A percentile compares a stretch with the other conserved stretches of the same genome.
These are phyloP conservation scores for Oreochromis aureus DNA, from an alignment of 2,113 vertebrate genomes.

Conservation along the genomic window DNA sequence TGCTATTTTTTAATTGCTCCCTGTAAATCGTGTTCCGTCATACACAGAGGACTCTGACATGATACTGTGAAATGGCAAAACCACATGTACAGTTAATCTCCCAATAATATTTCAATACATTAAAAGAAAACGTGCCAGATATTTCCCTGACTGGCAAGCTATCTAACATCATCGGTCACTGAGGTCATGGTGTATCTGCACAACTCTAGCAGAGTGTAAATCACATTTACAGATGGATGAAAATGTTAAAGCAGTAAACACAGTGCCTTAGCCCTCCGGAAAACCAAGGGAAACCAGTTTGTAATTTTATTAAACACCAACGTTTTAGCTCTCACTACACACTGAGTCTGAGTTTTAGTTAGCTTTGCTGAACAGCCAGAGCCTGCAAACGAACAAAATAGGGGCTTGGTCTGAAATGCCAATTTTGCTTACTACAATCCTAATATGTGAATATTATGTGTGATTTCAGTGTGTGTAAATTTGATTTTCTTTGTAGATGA, in stretches of 20 bases:
- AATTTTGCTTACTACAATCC: background rate
- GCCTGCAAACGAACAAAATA: background rate
- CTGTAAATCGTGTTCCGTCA: background rate
- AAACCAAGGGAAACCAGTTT: background rate
- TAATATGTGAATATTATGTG: background rate
- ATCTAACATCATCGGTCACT: background rate
- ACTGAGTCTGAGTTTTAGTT: background rate
- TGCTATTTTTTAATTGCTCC: background rate
- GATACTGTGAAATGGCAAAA: background rate
- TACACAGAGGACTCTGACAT: background rate
- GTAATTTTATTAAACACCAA: background rate
- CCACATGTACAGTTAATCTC: background rate
- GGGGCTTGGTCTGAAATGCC: background rate
- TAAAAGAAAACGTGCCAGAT: background rate
- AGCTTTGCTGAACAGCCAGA: background rate
- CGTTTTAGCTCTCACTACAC: background rate
- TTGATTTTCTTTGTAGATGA: conserved; percentile 25
- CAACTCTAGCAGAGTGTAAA: background rate
- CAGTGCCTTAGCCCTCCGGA: background rate
- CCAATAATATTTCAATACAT: background rate
- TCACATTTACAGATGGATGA: background rate
- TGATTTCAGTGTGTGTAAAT: conserved; percentile 19
- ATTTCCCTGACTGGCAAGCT: background rate
- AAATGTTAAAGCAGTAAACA: background rate
- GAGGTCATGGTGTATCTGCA: background rate